Evolutionary conservation across 2,113 vertebrate genomes (phyloP).

Genomic region (Syngnathoides biaculeatus): DNA sequence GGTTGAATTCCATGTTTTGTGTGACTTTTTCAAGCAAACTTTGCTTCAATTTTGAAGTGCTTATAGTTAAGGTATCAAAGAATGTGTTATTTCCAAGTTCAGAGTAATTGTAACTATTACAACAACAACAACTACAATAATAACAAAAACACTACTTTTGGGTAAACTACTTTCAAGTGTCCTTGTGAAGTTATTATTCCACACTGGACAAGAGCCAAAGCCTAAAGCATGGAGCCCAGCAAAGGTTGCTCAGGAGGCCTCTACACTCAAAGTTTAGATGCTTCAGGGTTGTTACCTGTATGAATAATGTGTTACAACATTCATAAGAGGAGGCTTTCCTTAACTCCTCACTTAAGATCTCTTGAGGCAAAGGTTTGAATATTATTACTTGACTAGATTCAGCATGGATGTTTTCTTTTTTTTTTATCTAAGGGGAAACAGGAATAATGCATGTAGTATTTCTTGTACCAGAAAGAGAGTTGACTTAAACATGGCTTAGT

Average conservation of each 20-base stretch:
- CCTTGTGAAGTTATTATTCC: background rate
- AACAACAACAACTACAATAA: background rate
- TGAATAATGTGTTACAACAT: background rate
- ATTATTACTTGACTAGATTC: slow-evolving; percentile 19
- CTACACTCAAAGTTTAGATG: background rate
- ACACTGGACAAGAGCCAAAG: background rate
- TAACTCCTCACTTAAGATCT: background rate
- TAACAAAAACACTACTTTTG: background rate
- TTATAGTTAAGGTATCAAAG: too few relatives aligned
- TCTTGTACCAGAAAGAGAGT: slow-evolving; percentile 18
- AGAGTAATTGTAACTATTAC: background rate
- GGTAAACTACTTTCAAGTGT: background rate
- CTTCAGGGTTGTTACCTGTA: background rate
- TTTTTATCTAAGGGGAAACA: slow-evolving; percentile 34
- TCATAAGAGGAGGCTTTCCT: background rate
- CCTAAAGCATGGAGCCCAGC: background rate
- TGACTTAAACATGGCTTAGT: slow-evolving; percentile 13
- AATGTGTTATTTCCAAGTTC: background rate
- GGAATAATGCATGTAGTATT: slow-evolving; percentile 41
- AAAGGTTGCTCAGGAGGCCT: background rate
- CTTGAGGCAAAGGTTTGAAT: background rate
- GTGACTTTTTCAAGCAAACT: too few relatives aligned
- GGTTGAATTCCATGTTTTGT: too few relatives aligned
- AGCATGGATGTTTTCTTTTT: slow-evolving; percentile 7
- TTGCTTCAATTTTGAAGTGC: too few relatives aligned